Percentiles rank a stretch among this genome's conserved stretches.
phyloP scores from a whole-genome alignment of 1,140 invertebrate genomes.

The Grapholita molesta region DNA sequence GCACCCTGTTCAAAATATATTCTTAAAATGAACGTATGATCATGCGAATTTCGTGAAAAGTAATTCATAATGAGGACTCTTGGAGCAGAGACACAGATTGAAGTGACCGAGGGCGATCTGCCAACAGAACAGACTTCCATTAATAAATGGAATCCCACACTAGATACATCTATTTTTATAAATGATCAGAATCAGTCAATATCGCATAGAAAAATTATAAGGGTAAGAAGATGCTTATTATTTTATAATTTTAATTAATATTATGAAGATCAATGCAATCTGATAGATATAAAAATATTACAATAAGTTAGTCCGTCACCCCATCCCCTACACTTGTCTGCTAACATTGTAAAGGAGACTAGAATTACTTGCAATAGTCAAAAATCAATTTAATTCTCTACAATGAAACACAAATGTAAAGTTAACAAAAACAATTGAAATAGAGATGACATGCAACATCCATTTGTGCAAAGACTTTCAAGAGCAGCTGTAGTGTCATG shows the following conservation, averaged over 20 bases:
- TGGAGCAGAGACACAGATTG: slow-evolving; percentile 31
- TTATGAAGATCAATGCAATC: not conserved
- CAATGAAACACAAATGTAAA: not conserved
- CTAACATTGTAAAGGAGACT: not conserved
- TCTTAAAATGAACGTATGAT: not conserved
- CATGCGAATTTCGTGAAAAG: slow-evolving; percentile 28
- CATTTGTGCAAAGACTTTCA: not conserved
- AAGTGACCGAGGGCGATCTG: slow-evolving; percentile 27
- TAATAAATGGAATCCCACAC: slow-evolving; percentile 30
- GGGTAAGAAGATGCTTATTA: slow-evolving; percentile 37
- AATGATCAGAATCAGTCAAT: slow-evolving; percentile 33
- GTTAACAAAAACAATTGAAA: not conserved
- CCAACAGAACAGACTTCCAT: slow-evolving; percentile 17
- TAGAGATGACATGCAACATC: not conserved
- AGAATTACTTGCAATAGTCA: not conserved
- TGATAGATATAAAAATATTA: not conserved
- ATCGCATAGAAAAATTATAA: slow-evolving; percentile 55
- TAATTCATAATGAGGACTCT: slow-evolving; percentile 27
- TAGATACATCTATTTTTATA: slow-evolving; percentile 33
- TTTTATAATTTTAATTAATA: no score
- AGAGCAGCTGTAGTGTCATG: not conserved
- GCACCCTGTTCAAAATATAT: not conserved
- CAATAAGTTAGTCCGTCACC: not conserved
- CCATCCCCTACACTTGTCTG: not conserved
- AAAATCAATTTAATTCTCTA: not conserved